Base-by-base conservation (phyloP, 2,113 vertebrate genomes). In the Gadus chalcogrammus region DNA sequence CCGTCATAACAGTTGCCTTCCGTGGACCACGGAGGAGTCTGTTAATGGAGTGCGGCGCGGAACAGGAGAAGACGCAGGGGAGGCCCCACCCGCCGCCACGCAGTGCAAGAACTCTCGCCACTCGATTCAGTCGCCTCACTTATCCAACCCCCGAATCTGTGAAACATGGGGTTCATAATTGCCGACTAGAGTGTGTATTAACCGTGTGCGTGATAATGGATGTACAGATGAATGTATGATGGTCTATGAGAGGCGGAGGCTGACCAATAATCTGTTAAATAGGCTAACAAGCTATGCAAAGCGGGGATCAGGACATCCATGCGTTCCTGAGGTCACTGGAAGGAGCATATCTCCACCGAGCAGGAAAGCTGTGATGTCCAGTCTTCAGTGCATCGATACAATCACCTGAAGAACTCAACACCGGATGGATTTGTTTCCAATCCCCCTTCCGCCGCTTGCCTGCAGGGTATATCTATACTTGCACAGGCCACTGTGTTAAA, bases 241-340 rank as follows among this genome's bases (percentile, higher is more conserved):
- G 31, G 31, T 35, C 31, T 35, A 35, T 35, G 31, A 7, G 31
- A 7, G 42, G 42, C 2, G 42, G 8, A 9, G 42, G 63, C 65
- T 16, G 67, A 87, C 91, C 90, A 72, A 92, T 90, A 91, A 87
- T 69, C 87, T 83, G 84, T 91, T 88, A 85, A 80, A 20, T 79
- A 76, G 77, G 74, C 80, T 81, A 71, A 84, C 58, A 70, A 81
- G 83, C 80, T 76, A 78, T 73, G 82, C 73, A 70, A 77, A 17
- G 73, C 78, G 75, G 64, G 75, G 79, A 79, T 79, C 70, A 61
- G 15, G 65, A 73, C 82, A 76, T 68, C 72, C 70, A 78, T 85
- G 87, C 83, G 91, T 91, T 84, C 81, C 83, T 79, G 75, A 79
- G 13, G 20, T 15, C 64, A 66, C 70, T 68, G 65, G 13, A 61